Conservation (phyloP, 2,113 vertebrate species). For the Leiothrix lutea region DNA sequence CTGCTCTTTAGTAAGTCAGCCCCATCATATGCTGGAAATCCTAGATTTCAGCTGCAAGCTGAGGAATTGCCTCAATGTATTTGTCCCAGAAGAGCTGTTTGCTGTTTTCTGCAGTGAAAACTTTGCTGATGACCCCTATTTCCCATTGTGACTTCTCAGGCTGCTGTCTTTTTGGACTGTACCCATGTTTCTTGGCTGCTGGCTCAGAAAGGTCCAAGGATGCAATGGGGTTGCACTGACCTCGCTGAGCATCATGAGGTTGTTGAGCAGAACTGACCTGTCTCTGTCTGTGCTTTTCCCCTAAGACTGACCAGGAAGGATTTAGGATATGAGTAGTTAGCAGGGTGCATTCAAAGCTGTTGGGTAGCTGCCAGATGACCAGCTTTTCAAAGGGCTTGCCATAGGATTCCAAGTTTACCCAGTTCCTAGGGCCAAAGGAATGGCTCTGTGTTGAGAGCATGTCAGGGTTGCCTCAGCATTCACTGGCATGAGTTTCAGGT, state of each 20-base stretch:
- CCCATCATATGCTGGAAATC: neutral
- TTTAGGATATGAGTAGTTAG: neutral
- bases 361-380: neutral
- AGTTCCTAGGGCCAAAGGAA: neutral
- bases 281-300: fast-evolving
- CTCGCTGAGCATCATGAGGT: fast-evolving
- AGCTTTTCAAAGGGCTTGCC: neutral
- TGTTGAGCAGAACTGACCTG: neutral
- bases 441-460: neutral
- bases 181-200: neutral
- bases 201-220: neutral
- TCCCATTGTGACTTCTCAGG: neutral
- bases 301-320: neutral
- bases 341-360: neutral
- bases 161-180: neutral
- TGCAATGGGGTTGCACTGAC: neutral
- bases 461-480: neutral
- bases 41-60: neutral
- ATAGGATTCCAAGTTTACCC: neutral
- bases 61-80: neutral
- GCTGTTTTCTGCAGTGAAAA: neutral
- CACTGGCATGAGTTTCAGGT: neutral
- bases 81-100: neutral
- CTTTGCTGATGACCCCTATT: neutral
- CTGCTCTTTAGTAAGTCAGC: neutral